These are phyloP conservation scores for Cantharis rustica DNA, from an alignment of 2,888 invertebrate genomes.

Conservation along the genomic window DNA sequence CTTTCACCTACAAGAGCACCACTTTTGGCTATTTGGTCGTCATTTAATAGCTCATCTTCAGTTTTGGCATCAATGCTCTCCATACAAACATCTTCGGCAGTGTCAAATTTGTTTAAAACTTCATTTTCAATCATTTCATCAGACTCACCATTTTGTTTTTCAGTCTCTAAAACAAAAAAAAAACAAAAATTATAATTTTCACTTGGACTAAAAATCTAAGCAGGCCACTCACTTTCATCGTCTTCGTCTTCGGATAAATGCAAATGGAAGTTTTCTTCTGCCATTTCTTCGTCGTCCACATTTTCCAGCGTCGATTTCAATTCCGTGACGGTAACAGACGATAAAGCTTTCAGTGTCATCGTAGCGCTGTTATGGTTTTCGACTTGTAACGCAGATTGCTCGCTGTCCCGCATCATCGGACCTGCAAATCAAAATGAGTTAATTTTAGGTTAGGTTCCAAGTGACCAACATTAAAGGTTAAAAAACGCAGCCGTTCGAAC, in stretches of 20 bases:
- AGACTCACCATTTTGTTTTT: background rate
- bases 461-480: background rate
- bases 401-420: conserved; percentile 16
- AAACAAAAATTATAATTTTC: background rate
- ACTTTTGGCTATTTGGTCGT: background rate
- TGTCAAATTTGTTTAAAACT: conserved; percentile 38
- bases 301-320: conserved; percentile 1
- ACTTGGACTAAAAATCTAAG: background rate
- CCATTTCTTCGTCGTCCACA: conserved; percentile 42
- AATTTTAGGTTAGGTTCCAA: background rate
- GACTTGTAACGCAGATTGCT: conserved; percentile 13
- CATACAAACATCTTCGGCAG: conserved; percentile 7
- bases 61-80: conserved; percentile 32
- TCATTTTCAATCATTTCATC: conserved; percentile 9
- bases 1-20: background rate
- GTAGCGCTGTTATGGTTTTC: conserved; percentile 1
- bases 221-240: conserved; percentile 13
- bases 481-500: background rate
- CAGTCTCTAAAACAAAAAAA: conserved; percentile 6
- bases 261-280: conserved; percentile 49
- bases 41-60: conserved; percentile 37
- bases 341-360: conserved; percentile 19
- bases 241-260: conserved; percentile 51
- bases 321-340: conserved; percentile 3
- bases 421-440: conserved; percentile 4